These are phyloP conservation scores for Acrobasis repandana DNA, from an alignment of 2,888 invertebrate species.

Conservation along the genomic window DNA sequence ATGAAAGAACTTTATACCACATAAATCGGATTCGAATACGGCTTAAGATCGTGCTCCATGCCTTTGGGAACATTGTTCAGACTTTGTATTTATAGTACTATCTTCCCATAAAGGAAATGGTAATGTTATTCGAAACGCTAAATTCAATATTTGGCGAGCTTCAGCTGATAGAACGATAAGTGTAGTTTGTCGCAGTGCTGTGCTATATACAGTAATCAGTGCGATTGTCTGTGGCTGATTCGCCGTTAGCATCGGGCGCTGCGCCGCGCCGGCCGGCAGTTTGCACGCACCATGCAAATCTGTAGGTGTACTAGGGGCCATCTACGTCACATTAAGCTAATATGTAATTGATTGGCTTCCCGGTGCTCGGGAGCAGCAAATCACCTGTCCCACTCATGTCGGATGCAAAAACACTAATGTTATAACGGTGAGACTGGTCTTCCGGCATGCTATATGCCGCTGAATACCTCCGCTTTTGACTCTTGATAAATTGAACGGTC, in stretches of 20 bases:
- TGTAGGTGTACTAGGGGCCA: constrained; percentile 57
- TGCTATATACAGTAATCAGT: constrained; percentile 56
- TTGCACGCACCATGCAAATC: constrained; percentile 65
- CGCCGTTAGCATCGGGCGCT: constrained; percentile 51
- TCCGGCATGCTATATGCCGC: constrained; percentile 53
- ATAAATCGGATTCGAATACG: constrained; percentile 50
- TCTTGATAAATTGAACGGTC: constrained; percentile 53
- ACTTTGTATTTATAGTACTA: constrained; percentile 32
- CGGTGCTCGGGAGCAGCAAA: constrained; percentile 59
- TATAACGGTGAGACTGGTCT: constrained; percentile 64
- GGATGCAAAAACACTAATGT: constrained; percentile 78
- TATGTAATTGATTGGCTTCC: constrained; percentile 80
- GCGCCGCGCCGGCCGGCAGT: constrained; percentile 47
- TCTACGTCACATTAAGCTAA: constrained; percentile 78
- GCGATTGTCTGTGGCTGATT: constrained; percentile 53
- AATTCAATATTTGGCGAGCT: constrained; percentile 32
- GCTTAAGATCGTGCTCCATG: constrained; percentile 49
- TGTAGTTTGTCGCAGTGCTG: constrained; percentile 28
- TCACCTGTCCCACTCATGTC: constrained; percentile 73
- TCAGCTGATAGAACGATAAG: constrained; percentile 34
- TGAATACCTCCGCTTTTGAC: constrained; percentile 44
- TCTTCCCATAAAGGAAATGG: constrained; percentile 23
- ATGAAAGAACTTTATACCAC: constrained; percentile 55
- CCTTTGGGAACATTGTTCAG: constrained; percentile 42
- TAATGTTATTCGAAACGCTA: constrained; percentile 26